Evolutionary conservation across 2,113 vertebrate genomes (phyloP).

Genomic region (Burhinus bistriatus): DNA sequence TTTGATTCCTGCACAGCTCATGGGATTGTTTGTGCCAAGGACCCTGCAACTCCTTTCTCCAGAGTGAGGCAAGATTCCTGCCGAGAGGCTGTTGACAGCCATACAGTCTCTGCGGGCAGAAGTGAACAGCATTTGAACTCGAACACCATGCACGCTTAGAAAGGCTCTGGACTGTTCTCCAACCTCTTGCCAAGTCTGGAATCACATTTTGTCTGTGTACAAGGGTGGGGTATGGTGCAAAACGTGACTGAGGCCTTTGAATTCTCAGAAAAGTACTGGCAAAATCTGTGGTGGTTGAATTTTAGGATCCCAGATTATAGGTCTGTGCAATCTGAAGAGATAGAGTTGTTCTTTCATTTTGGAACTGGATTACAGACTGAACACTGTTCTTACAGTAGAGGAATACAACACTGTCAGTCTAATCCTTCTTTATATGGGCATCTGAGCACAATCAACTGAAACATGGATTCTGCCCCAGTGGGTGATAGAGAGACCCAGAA

Average conservation of each 20-base stretch:
- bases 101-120: neutral
- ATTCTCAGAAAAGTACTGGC: neutral
- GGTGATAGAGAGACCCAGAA: neutral
- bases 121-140: neutral
- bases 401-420: neutral
- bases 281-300: neutral
- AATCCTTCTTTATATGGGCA: neutral
- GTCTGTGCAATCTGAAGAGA: neutral
- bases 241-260: neutral
- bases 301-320: neutral
- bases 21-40: neutral
- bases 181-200: neutral
- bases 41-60: neutral
- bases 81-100: neutral
- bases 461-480: neutral
- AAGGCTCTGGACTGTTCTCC: neutral
- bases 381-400: neutral
- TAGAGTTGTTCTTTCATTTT: neutral
- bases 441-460: neutral
- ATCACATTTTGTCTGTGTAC: neutral
- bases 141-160: neutral
- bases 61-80: neutral
- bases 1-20: neutral
- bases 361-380: neutral
- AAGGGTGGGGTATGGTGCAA: rapidly evolving